phyloP scores from a whole-genome alignment of 2,888 invertebrate species.

The Caenorhabditis wallacei region DNA sequence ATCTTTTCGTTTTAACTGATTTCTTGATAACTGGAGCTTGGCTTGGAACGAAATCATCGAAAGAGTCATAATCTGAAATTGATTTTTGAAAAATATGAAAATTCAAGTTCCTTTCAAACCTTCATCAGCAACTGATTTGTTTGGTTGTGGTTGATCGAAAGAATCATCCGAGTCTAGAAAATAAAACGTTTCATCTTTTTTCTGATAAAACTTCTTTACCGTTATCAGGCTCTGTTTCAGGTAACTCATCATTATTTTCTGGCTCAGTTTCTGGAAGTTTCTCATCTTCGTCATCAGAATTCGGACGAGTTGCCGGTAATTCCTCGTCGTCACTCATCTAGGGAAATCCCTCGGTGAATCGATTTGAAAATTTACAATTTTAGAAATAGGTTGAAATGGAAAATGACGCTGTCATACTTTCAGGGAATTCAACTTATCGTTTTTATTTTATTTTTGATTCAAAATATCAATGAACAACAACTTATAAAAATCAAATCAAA shows the following conservation, averaged over 20 bases:
- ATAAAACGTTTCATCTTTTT: not conserved
- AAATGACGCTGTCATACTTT: not conserved
- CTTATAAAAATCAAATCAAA: not conserved
- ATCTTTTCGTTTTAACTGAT: not conserved
- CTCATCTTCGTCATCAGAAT: slow-evolving; percentile 18
- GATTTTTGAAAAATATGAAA: slow-evolving; percentile 13
- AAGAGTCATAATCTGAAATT: slow-evolving; percentile 1
- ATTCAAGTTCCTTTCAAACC: slow-evolving; percentile 2
- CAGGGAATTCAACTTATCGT: not conserved
- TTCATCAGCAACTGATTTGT: slow-evolving; percentile 25
- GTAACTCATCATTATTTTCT: slow-evolving; percentile 24
- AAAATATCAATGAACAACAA: slow-evolving; percentile 13
- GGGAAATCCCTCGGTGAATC: not conserved
- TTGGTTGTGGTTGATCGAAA: slow-evolving; percentile 10
- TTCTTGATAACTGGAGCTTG: not conserved
- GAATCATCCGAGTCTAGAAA: slow-evolving; percentile 31
- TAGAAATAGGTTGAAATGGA: not conserved
- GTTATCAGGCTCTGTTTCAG: slow-evolving; percentile 16
- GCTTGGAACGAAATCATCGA: slow-evolving; percentile 41
- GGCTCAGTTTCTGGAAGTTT: slow-evolving; percentile 31
- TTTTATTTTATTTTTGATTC: not conserved
- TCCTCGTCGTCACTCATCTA: slow-evolving; percentile 40
- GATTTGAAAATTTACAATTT: not conserved
- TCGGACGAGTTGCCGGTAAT: slow-evolving; percentile 30
- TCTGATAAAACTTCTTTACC: not conserved